Evolutionary conservation across 2,797 vertebrate species (phyloP).

Genomic region (Fistularia tabacaria): DNA sequence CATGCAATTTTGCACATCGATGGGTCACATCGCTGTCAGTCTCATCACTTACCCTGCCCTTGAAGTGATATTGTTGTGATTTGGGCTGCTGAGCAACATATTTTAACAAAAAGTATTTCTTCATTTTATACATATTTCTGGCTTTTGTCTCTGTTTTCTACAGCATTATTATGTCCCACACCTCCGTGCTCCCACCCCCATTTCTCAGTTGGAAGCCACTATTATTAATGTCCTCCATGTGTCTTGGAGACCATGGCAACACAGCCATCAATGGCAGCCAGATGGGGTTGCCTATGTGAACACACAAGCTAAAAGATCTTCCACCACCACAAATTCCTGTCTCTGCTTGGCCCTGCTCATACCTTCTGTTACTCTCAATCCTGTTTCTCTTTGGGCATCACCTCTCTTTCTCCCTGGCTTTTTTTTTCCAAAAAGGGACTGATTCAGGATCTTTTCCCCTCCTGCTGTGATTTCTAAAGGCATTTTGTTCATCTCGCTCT

Average conservation of each 20-base stretch:
- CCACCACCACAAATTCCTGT: not conserved
- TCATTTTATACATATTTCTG: not conserved
- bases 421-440: no score
- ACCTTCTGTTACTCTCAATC: not conserved
- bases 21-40: no score
- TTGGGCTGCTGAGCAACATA: no score
- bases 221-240: not conserved
- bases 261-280: not conserved
- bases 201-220: not conserved
- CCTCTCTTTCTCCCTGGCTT: not conserved
- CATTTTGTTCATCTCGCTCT: no score
- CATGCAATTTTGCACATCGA: no score
- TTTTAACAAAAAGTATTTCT: no score
- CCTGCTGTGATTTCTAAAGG: constrained; percentile 4
- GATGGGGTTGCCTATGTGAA: no score
- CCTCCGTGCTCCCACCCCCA: not conserved
- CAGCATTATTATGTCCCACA: not conserved
- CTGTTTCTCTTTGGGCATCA: not conserved
- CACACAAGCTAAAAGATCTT: not conserved
- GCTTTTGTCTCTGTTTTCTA: not conserved
- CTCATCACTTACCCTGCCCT: no score
- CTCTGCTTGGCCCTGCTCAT: not conserved
- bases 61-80: no score
- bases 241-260: not conserved
- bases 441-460: not conserved